These are phyloP conservation scores for Abrostola tripartita DNA, from an alignment of 2,888 invertebrate species.

Conservation along the genomic window DNA sequence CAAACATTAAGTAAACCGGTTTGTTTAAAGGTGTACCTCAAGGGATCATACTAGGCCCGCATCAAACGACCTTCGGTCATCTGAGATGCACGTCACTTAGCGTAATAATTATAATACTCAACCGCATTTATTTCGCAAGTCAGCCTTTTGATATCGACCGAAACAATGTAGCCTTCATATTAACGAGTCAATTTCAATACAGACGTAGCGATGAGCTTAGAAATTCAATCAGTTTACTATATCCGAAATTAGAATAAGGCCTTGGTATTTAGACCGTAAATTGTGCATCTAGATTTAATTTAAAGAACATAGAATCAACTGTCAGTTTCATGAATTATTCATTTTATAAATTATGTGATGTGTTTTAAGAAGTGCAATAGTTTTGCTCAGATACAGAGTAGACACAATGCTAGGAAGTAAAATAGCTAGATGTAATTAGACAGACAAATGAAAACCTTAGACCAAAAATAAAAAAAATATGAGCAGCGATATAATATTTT, in stretches of 20 bases:
- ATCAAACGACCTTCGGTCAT: constrained; percentile 19
- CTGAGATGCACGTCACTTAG: constrained; percentile 16
- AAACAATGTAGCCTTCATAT: constrained; percentile 37
- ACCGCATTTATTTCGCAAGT: constrained; percentile 48
- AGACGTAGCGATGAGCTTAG: constrained; percentile 24
- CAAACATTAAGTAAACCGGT: too few relatives aligned
- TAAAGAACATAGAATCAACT: not conserved
- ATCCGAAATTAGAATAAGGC: constrained; percentile 14
- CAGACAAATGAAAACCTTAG: too few relatives aligned
- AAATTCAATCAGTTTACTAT: constrained; percentile 22
- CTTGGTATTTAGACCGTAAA: constrained; percentile 43
- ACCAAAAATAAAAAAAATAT: too few relatives aligned
- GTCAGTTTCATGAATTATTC: not conserved
- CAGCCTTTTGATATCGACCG: constrained; percentile 37
- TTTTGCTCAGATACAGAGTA: too few relatives aligned
- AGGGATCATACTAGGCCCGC: constrained; percentile 23
- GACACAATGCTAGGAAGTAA: too few relatives aligned
- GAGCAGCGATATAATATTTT: too few relatives aligned
- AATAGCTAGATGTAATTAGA: too few relatives aligned
- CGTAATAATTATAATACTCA: constrained; percentile 43
- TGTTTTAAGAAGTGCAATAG: too few relatives aligned
- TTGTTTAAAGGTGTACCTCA: constrained; percentile 3
- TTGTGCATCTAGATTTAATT: constrained; percentile 7
- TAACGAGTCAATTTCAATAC: constrained; percentile 30
- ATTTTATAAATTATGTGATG: not conserved